Evolutionary conservation across 2,797 vertebrate genomes (phyloP), one percentile per base, ranked within the genome.

Genomic region (Percopsis omiscomaycus): DNA sequence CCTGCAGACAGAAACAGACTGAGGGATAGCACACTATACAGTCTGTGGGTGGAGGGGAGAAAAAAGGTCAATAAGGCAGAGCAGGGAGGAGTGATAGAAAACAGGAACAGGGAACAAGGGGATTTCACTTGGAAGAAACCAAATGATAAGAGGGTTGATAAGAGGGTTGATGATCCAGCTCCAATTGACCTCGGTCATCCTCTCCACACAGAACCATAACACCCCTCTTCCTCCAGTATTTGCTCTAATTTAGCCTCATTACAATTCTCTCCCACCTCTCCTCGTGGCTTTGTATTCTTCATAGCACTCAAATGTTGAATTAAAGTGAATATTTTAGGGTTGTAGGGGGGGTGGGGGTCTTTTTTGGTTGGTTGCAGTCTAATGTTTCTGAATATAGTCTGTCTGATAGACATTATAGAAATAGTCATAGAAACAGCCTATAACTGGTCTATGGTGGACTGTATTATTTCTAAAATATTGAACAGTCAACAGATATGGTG

Each of bases 31-130:
- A 70, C 68, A 66, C 66, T 74, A 71, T 66, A 16, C 54, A 42
- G 71, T 32, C 22, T 58, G 87, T 85, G 84, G 85, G 85, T 59
- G 86, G 86, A 78, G 69, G 72, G 79, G 51, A 68, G 59, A 53
- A 70, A 70, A 66, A 56, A 8, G 78, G 22, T 81, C 71, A 62
- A 79, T 75, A 73, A 49, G 58, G 73, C 51, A 3, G 64, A 54
- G 28, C 29, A 45, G 61, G 54, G 72, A 66, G 68, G 32, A 11
- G 55, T 74, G 69, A 72, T 61, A 66, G 62, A 66, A 32, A 11
- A 64, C 28, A 60, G 52, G 62, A 58, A 59, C 49, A 59, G 45
- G 14, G 62, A 58, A 59, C 49, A 57, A 42, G 14, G 42, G 77
- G 68, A 55, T 67, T 81, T 80, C 81, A 80, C 69, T 80, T 61